Conservation (phyloP, 2,888 invertebrate genomes). For the Bugula neritina region DNA sequence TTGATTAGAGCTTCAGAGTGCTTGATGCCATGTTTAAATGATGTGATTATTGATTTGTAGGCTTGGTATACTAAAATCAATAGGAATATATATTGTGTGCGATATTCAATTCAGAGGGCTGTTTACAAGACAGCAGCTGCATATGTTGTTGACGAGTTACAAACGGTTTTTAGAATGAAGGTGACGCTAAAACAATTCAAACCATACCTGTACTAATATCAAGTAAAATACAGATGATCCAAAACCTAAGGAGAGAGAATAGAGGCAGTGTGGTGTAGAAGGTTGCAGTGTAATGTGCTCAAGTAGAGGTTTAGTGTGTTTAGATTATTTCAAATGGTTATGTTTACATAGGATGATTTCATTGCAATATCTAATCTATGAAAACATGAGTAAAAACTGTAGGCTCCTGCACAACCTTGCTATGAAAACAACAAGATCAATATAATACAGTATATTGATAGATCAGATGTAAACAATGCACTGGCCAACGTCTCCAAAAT, state of each 20-base stretch:
- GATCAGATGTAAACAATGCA: background rate
- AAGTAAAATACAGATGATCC: too few species aligned
- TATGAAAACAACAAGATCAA: conserved; percentile 3
- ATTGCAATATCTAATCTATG: background rate
- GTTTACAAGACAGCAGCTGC: background rate
- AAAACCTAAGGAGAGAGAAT: too few species aligned
- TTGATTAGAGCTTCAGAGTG: too few species aligned
- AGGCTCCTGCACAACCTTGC: background rate
- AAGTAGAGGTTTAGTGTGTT: too few species aligned
- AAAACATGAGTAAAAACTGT: background rate
- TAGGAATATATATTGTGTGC: background rate
- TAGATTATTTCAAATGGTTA: too few species aligned
- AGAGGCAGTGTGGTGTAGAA: too few species aligned
- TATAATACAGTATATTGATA: conserved; percentile 14
- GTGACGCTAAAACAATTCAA: too few species aligned
- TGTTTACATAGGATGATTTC: background rate
- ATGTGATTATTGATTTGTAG: conserved; percentile 10
- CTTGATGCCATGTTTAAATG: background rate
- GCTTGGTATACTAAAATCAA: conserved; percentile 23
- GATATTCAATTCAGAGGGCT: background rate
- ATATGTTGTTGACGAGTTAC: too few species aligned
- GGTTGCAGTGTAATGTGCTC: too few species aligned
- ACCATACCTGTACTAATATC: too few species aligned
- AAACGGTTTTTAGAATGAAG: too few species aligned
- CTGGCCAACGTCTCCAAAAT: background rate